A percentile compares a stretch with the other conserved stretches of the same genome.
Conservation (phyloP, 2,797 vertebrate species). For the Mycteria americana region DNA sequence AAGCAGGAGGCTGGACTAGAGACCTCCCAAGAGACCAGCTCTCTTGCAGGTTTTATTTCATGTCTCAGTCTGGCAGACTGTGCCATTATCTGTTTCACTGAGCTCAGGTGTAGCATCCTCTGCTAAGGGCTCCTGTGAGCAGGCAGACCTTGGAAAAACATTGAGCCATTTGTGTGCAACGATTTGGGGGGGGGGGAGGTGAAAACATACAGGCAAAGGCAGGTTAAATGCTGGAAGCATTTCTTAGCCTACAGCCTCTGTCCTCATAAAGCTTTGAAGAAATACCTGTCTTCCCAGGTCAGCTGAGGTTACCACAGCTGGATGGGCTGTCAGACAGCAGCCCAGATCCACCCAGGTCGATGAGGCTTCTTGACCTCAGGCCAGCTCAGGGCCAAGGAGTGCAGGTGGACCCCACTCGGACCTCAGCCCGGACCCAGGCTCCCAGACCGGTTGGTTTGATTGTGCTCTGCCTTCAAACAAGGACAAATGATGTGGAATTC, state of each 20-base stretch:
- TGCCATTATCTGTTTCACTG: background rate
- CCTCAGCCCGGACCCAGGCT: background rate
- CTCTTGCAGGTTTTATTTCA: background rate
- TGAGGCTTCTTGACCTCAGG: background rate
- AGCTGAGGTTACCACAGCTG: background rate
- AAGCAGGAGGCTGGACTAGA: background rate
- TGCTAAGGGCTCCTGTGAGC: background rate
- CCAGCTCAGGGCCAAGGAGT: background rate
- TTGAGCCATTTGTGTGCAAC: background rate
- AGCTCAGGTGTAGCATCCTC: background rate
- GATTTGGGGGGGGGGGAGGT: background rate
- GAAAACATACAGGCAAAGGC: background rate
- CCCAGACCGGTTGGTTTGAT: background rate
- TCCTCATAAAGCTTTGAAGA: background rate
- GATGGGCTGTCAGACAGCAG: background rate
- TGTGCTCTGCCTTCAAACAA: background rate
- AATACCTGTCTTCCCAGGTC: background rate
- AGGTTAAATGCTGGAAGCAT: background rate
- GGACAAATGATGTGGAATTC: constrained; percentile 30
- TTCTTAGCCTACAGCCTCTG: background rate
- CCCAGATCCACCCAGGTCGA: background rate
- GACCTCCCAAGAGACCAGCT: background rate
- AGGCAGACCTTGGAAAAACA: background rate
- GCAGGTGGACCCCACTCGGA: background rate
- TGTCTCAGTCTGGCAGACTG: background rate